Conservation (phyloP, 2,797 vertebrate genomes). For the Melanotaenia boesemani region DNA sequence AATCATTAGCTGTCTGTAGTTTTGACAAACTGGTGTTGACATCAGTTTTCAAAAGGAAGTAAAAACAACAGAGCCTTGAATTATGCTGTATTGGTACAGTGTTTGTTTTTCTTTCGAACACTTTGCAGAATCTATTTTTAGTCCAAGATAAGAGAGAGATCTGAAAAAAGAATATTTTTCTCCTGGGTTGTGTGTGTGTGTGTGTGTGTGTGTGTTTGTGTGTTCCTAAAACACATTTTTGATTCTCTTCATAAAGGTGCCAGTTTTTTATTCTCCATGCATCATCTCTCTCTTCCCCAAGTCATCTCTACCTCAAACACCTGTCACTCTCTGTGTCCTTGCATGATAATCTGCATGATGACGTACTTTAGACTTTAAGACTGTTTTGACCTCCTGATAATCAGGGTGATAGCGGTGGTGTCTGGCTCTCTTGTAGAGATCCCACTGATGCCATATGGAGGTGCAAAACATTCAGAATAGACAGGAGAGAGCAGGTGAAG, state of each 20-base stretch:
- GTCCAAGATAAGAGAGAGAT: conserved; percentile 30
- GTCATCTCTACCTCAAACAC: conserved; percentile 61
- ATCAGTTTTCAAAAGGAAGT: conserved; percentile 38
- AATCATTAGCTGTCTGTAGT: conserved; percentile 38
- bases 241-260: conserved; percentile 57
- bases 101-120: conserved; percentile 69
- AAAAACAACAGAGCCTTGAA: conserved; percentile 53
- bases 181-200: conserved; percentile 32
- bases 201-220: conserved; percentile 22
- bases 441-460: conserved; percentile 19
- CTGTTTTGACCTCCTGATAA: conserved; percentile 60
- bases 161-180: conserved; percentile 31
- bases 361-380: conserved; percentile 50
- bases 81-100: conserved; percentile 38
- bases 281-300: conserved; percentile 60
- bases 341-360: conserved; percentile 50
- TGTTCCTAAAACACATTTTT: conserved; percentile 58
- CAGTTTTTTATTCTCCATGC: conserved; percentile 31
- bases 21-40: conserved; percentile 50
- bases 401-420: conserved; percentile 37
- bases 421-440: conserved; percentile 51
- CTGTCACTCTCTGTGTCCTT: conserved; percentile 24
- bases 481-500: conserved; percentile 38
- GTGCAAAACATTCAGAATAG: conserved; percentile 27
- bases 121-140: conserved; percentile 64